Conservation (phyloP, 2,888 invertebrate genomes). For the Lycocerus yunnanus region DNA sequence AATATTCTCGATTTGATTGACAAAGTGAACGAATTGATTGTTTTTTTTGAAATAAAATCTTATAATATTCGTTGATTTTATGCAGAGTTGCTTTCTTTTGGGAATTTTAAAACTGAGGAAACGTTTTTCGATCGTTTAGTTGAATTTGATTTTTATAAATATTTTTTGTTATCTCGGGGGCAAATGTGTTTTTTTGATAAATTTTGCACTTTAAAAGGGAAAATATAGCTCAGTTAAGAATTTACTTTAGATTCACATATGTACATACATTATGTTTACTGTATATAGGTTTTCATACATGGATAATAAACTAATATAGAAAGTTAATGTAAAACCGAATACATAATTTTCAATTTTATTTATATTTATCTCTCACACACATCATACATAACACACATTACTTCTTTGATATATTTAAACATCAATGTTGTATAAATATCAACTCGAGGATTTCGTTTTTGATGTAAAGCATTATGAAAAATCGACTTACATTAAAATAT, state of each 20-base stretch:
- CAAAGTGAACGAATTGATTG: background rate
- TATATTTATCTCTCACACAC: background rate
- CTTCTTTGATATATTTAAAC: background rate
- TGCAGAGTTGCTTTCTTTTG: background rate
- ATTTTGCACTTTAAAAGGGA: background rate
- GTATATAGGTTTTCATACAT: background rate
- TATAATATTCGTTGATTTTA: background rate
- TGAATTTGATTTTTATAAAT: constrained; percentile 12
- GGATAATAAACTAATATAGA: background rate
- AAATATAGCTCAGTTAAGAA: background rate
- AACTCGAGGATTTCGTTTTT: background rate
- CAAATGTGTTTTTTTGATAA: constrained; percentile 11
- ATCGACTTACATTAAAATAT: background rate
- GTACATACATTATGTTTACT: too few species aligned
- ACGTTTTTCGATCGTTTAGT: constrained; percentile 17
- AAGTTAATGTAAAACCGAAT: background rate
- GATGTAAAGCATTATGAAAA: background rate
- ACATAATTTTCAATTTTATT: background rate
- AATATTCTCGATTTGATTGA: background rate
- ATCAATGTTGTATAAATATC: background rate
- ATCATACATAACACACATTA: too few species aligned
- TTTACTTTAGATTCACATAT: background rate
- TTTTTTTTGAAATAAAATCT: background rate
- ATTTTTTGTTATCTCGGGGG: constrained; percentile 12
- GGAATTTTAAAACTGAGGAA: constrained; percentile 7